A percentile compares a stretch with the other conserved stretches of the same genome.
phyloP scores from a whole-genome alignment of 2,888 invertebrate genomes.

The Eupithecia centaureata region DNA sequence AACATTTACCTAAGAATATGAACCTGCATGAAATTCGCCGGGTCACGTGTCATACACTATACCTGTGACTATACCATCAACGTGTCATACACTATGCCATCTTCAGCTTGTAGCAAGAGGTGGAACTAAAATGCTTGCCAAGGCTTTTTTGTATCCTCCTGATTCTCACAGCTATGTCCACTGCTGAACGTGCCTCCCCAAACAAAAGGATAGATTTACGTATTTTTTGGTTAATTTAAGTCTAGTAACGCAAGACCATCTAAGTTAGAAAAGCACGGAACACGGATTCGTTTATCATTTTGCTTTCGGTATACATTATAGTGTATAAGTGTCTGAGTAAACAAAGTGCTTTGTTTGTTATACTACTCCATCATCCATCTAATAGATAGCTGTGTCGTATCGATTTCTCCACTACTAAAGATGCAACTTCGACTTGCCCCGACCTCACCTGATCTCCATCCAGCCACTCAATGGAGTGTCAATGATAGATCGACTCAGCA shows the following conservation, averaged over 20 bases:
- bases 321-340: too few species aligned
- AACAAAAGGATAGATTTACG: too few species aligned
- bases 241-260: not conserved
- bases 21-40: not conserved
- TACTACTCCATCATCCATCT: too few species aligned
- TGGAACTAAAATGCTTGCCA: not conserved
- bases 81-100: not conserved
- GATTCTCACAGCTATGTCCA: too few species aligned
- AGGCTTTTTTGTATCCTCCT: too few species aligned
- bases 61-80: not conserved
- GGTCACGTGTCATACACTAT: not conserved
- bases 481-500: not conserved
- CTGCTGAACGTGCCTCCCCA: too few species aligned
- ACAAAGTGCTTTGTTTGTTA: too few species aligned
- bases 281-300: not conserved
- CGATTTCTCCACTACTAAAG: not conserved
- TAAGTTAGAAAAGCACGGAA: not conserved
- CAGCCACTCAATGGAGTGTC: not conserved
- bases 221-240: too few species aligned
- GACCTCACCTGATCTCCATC: not conserved
- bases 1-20: constrained; percentile 11
- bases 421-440: not conserved
- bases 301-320: too few species aligned
- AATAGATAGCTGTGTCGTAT: not conserved
- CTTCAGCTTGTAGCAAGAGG: not conserved